Base-by-base conservation (phyloP, 2,797 vertebrate species). In the Myiothlypis chrysogaster region DNA sequence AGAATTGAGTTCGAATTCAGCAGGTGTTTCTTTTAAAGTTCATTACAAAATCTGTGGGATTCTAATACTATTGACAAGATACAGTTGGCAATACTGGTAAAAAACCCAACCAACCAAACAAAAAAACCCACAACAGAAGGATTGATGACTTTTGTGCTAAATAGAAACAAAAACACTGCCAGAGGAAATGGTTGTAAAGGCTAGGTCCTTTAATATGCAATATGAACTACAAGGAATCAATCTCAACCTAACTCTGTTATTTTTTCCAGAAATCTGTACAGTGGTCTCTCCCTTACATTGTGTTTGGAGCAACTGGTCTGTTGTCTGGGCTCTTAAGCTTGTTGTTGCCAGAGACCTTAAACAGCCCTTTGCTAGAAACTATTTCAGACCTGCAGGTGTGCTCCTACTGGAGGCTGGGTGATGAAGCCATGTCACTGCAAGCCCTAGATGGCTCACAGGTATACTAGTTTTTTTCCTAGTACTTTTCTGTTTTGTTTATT, bases 311-410 rank as follows among this genome's bases (percentile, higher is more conserved):
- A 13, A 95, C 98, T 4, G 97, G 98, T 79, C 86, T 98, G 69
- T 76, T 97, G 24, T 97, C 98, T 2, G 98, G 98, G 14, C 64
- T 98, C 63, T 95, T 98, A 87, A 98, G 97, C 82, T 96, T 98
- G 14, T 86, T 98, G 30, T 85, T 98, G 76, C 98, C 98, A 17
- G 98, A 98, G 93, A 98, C 98, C 30, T 97, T 98, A 72, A 97
- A 98, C 70, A 96, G 96, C 53, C 98, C 98, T 3, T 87, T 98
- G 93, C 96, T 98, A 20, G 98, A 98, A 96, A 98, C 97, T 1
- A 96, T 98, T 73, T 94, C 98, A 35, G 98, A 98, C 94, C 97
- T 98, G 69, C 97, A 97, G 17, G 92, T 96, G 15, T 97, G 95
- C 76, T 97, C 98, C 0, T 98, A 98, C 41, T 96, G 97, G 88